Base-by-base conservation (phyloP, 2,797 vertebrate species). In the Adrianichthys oophorus region DNA sequence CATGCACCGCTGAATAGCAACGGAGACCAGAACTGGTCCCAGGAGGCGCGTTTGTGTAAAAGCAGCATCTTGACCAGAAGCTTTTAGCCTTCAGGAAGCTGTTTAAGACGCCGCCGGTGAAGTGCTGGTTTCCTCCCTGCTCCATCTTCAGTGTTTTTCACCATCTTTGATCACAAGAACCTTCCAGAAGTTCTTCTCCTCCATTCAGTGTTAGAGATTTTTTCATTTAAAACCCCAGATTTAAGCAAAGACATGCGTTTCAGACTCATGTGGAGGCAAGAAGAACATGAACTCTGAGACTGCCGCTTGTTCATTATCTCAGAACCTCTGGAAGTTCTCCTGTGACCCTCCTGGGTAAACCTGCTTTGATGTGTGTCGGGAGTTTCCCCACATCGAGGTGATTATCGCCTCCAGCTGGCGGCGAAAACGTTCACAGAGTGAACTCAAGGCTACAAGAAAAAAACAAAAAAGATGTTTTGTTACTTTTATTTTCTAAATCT, bases 11-110 rank as follows among this genome's bases (percentile, higher is more conserved):
- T 62, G 79, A 73, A 43, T 64, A 70, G 79, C 70, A 68, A 48
- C 16, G 47, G 69, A 56, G 68, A 58, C 65, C 58, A 15, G 62
- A 83, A 81, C 79, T 63, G 53, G 70, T 87, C 89, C 80, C 85
- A 59, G 79, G 71, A 65, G 85, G 54, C 59, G 26, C 70, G 70
- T 49, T 65, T 71, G 56, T 70, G 65, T 21, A 44, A 51, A 56
- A 74, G 46, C 61, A 69, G 60, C 70, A 75, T 79, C 69, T 63
- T 68, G 80, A 70, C 73, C 65, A 67, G 43, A 7, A 76, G 73
- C 68, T 82, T 85, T 84, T 79, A 84, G 61, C 68, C 61, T 42
- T 67, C 55, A 67, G 48, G 62, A 52, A 24, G 26, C 52, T 66
- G 59, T 74, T 77, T 65, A 74, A 75, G 50, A 41, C n/a, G 59